Evolutionary conservation across 1,140 invertebrate genomes (phyloP).

Genomic region (Lepidostoma basale): DNA sequence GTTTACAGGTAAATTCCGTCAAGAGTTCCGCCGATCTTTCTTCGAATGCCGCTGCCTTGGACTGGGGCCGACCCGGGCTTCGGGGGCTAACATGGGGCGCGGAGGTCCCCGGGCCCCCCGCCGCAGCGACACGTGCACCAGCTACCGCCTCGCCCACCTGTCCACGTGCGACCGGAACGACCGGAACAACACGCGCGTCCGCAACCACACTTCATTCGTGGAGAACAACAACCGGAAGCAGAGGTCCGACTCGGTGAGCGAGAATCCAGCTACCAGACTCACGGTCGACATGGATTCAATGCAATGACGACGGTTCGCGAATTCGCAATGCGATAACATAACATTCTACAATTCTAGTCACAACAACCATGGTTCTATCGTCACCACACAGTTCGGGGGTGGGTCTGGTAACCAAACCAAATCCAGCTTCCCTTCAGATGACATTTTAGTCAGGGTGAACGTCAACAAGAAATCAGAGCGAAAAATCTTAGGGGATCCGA

Average conservation of each 20-base stretch:
- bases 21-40: conserved; percentile 60
- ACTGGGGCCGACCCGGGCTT: conserved; percentile 46
- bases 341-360: neutral
- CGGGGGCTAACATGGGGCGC: conserved; percentile 52
- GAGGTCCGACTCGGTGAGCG: conserved; percentile 56
- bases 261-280: conserved; percentile 53
- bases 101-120: conserved; percentile 37
- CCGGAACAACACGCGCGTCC: conserved; percentile 54
- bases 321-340: neutral
- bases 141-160: conserved; percentile 56
- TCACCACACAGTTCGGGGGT: neutral
- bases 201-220: conserved; percentile 57
- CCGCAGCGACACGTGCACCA: conserved; percentile 56
- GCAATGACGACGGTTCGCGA: conserved; percentile 35
- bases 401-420: neutral
- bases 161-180: conserved; percentile 57
- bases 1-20: conserved; percentile 56
- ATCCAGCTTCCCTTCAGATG: neutral
- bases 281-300: conserved; percentile 51
- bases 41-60: conserved; percentile 61
- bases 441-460: conserved; percentile 24
- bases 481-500: neutral
- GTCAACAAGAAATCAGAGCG: conserved; percentile 10
- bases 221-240: conserved; percentile 58
- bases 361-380: neutral